Base-by-base conservation (phyloP, 2,888 invertebrate species). In the Nowickia ferox region DNA sequence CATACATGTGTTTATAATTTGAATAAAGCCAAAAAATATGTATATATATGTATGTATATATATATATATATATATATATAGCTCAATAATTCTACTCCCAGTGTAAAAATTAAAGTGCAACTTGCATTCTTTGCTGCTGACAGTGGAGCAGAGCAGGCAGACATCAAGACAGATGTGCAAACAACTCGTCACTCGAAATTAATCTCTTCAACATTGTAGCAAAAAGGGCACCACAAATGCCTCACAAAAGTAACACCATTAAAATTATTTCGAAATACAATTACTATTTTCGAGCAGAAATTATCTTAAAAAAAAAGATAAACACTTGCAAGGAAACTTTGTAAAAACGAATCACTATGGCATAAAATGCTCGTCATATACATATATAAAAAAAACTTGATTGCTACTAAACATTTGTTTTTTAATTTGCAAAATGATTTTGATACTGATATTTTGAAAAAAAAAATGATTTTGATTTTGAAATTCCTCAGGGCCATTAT, bases 201-300 rank as follows among this genome's bases (percentile, higher is more conserved):
- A 81, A 68, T 75, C 75, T 68, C 61, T 69, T 44, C 61, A 78
- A 84, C 77, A 84, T 53, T 84, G 66, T 78, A 48, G 22, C 44
- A 59, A 66, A 84, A 76, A 75, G 19, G 30, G 61, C 68, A 71
- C 22, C 68, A 71, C 22, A 71, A 76, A 77, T 76, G 42, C 65
- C 57, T 77, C 71, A 19, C 68, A 53, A n/a, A 63, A 61, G 42
- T 48, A 63, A 63, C 55, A 48, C 48, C 51, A 46, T 38, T 5
- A 66, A 77, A 77, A 59, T 59, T 59, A 59, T 77, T 77, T 22
- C 40, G 42, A 78, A 40, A 48, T 61, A 51, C 40, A 76, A 30
- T 10, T 46, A 5, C 10, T n/a, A n/a, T n/a, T 46, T 44, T 65
- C 15, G 30, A 22, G 46, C 42, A 65, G 46, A 65, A 61, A 42